Evolutionary conservation across 2,113 vertebrate genomes (phyloP).

Genomic region (Oncorhynchus masou): DNA sequence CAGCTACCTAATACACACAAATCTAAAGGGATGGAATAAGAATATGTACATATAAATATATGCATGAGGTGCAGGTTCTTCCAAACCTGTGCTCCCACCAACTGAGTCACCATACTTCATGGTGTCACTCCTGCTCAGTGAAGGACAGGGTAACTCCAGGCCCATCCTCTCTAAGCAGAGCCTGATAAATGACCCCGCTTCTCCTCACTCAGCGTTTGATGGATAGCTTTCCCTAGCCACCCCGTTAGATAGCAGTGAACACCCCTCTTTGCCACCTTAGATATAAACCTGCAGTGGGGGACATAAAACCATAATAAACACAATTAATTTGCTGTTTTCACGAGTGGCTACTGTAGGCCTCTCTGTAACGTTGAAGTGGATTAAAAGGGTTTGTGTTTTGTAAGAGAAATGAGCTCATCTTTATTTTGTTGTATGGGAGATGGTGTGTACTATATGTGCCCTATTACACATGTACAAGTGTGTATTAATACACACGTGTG

Average conservation of each 20-base stretch:
- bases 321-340: constrained; percentile 6
- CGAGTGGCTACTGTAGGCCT: background rate
- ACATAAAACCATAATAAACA: background rate
- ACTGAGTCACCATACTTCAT: background rate
- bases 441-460: too few relatives aligned
- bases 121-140: background rate
- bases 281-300: background rate
- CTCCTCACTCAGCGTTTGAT: background rate
- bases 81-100: too few relatives aligned
- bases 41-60: too few relatives aligned
- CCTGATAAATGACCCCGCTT: too few relatives aligned
- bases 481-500: too few relatives aligned
- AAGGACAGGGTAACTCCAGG: background rate
- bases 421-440: too few relatives aligned
- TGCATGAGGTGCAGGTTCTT: too few relatives aligned
- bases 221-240: background rate
- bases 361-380: background rate
- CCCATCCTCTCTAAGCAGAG: background rate
- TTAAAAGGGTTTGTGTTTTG: background rate
- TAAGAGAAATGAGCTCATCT: too few relatives aligned
- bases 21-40: too few relatives aligned
- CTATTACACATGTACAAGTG: too few relatives aligned
- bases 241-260: background rate
- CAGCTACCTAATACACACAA: too few relatives aligned
- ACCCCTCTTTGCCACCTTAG: background rate